phyloP scores from a whole-genome alignment of 2,888 invertebrate species.

The Pedicia rivosa region DNA sequence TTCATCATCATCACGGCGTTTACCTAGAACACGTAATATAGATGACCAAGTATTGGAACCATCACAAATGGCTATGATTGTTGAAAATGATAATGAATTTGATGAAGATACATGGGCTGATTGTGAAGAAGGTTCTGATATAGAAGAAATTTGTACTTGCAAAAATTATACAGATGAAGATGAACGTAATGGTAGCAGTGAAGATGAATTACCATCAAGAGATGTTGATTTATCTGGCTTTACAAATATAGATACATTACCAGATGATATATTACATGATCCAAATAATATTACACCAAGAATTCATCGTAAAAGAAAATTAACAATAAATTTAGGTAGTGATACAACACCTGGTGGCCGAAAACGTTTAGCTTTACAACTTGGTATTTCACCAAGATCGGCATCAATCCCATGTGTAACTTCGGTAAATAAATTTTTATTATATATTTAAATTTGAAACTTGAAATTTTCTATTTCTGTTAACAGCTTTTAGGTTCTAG shows the following conservation, averaged over 20 bases:
- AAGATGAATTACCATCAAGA: conserved; percentile 15
- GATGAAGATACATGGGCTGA: conserved; percentile 27
- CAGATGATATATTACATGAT: conserved; percentile 18
- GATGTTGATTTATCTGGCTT: conserved; percentile 23
- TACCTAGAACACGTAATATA: not conserved
- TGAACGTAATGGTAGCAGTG: conserved; percentile 6
- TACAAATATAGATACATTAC: conserved; percentile 21
- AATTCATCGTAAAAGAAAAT: conserved; percentile 27
- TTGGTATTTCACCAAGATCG: conserved; percentile 23
- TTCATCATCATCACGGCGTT: conserved; percentile 3
- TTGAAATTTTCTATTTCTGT: not conserved
- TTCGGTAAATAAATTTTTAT: conserved; percentile 5
- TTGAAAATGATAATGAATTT: conserved; percentile 15
- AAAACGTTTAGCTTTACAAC: conserved; percentile 30
- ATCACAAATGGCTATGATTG: conserved; percentile 6
- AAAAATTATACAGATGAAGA: conserved; percentile 17
- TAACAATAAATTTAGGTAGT: conserved; percentile 19
- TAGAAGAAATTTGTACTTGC: conserved; percentile 30
- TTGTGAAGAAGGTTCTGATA: conserved; percentile 28
- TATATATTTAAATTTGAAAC: not conserved
- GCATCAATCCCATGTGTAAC: conserved; percentile 14
- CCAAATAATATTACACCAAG: conserved; percentile 12
- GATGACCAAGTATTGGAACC: conserved; percentile 2
- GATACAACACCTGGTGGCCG: conserved; percentile 18
- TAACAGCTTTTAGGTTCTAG: conserved; percentile 2